Evolutionary conservation across 2,797 vertebrate genomes (phyloP).

Genomic region (Yasuhikotakia modesta): DNA sequence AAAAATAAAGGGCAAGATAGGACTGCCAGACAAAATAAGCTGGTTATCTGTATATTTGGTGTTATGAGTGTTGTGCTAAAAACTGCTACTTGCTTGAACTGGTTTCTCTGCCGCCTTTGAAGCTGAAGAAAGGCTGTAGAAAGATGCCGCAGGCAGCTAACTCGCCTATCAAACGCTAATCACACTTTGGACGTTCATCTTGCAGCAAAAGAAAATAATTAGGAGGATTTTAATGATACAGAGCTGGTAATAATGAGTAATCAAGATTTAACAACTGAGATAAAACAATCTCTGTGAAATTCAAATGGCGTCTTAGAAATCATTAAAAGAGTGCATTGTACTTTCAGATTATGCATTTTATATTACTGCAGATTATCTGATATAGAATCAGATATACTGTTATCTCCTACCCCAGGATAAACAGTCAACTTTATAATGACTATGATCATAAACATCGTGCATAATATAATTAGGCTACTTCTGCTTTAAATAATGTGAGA

Average conservation of each 20-base stretch:
- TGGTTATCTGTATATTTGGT: not conserved
- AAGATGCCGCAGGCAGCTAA: slow-evolving; percentile 9
- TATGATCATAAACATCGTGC: not conserved
- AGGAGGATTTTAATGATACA: slow-evolving; percentile 39
- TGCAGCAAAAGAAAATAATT: slow-evolving; percentile 35
- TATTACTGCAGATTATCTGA: slow-evolving; percentile 1
- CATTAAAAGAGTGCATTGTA: not conserved
- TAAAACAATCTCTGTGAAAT: slow-evolving; percentile 9
- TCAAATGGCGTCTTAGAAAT: not conserved
- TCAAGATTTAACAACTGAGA: slow-evolving; percentile 32
- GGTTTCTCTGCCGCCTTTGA: slow-evolving; percentile 1
- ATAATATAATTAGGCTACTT: not conserved
- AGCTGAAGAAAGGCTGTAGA: slow-evolving; percentile 1
- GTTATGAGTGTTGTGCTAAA: slow-evolving; percentile 1
- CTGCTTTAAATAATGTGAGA: not conserved
- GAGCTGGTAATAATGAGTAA: slow-evolving; percentile 49
- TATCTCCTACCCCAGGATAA: slow-evolving; percentile 22
- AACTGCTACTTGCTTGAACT: slow-evolving; percentile 4
- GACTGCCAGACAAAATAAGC: not conserved
- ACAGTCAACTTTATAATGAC: not conserved
- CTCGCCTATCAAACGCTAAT: slow-evolving; percentile 32
- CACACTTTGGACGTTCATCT: slow-evolving; percentile 28
- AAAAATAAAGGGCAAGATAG: not conserved
- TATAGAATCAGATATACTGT: not conserved
- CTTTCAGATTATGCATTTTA: too few species aligned